Base-by-base conservation (phyloP, 2,888 invertebrate genomes). In the Rotaria socialis region DNA sequence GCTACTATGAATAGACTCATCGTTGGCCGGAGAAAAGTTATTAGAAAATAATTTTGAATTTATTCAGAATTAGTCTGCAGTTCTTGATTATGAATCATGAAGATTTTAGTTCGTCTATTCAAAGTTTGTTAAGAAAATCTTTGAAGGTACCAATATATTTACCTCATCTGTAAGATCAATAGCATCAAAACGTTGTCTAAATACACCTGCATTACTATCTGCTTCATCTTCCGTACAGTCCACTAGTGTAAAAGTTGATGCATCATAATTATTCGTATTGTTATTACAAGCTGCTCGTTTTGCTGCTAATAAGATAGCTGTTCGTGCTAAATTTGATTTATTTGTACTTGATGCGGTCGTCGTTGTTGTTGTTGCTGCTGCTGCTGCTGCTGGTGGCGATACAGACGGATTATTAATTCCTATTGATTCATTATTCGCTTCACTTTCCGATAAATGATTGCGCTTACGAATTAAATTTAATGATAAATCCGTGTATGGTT, bases 261-360 rank as follows among this genome's bases (percentile, higher is more conserved):
- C 47, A 67, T 67, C 67, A 14, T 47, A 47, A n/a, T 80, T 47
- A 74, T 41, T 67, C 11, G 27, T 3, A 67, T 67, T 67, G 16
- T n/a, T 35, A 80, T 80, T 47, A 47, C n/a, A 8, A 14, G 47
- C 47, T n/a, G 80, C 80, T 80, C 47, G 43, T 80, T 80, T 80
- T n/a, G 80, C 80, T 47, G 80, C 80, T 47, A 35, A 47, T 47
- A 80, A n/a, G 8, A 80, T 80, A 24, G 80, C 80, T 24, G 80
- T 80, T 47, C 80, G 80, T 47, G 80, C 80, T 24, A 80, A 41
- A 80, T 47, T 80, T 47, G 80, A 11, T 80, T 80, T 80, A 80
- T 80, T 80, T 14, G n/a, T 19, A 24, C 19, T 35, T 3, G 67
- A 5, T 67, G 35, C 16, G 35, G n/a, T n/a, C 0, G 47, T 35